These are phyloP conservation scores for Tetrax tetrax DNA, from an alignment of 2,113 vertebrate species.

Conservation along the genomic window DNA sequence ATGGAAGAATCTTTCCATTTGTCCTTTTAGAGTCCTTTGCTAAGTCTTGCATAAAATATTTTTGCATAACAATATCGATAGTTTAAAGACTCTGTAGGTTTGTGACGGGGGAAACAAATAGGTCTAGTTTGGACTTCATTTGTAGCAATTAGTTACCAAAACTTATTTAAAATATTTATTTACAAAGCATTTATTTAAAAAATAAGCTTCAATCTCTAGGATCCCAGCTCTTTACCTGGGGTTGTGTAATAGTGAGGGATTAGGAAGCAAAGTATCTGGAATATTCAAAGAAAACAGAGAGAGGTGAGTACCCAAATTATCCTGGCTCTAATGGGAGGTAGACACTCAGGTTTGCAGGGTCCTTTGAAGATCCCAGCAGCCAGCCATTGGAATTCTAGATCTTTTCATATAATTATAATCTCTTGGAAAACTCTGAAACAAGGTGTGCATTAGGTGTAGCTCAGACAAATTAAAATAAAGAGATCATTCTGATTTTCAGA, in stretches of 20 bases:
- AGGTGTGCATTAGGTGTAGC: not conserved
- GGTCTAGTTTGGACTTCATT: not conserved
- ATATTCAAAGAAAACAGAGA: not conserved
- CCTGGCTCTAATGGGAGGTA: not conserved
- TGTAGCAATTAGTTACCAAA: not conserved
- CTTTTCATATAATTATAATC: not conserved
- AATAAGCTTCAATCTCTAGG: not conserved
- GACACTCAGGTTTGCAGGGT: not conserved
- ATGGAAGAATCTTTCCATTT: not conserved
- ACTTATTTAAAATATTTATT: not conserved
- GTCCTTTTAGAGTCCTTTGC: not conserved
- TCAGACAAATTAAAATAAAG: not conserved
- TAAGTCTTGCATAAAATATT: not conserved
- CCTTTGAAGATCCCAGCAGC: not conserved
- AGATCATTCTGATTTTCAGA: not conserved
- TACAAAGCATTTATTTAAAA: not conserved
- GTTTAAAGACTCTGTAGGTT: not conserved
- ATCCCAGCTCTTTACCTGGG: not conserved
- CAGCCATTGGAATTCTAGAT: not conserved
- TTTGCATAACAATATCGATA: not conserved
- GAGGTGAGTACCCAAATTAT: not conserved
- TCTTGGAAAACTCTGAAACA: not conserved
- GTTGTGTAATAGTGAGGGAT: not conserved
- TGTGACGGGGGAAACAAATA: not conserved
- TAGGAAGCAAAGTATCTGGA: not conserved